phyloP scores from a whole-genome alignment of 2,797 vertebrate species.

The Tragelaphus oryx region DNA sequence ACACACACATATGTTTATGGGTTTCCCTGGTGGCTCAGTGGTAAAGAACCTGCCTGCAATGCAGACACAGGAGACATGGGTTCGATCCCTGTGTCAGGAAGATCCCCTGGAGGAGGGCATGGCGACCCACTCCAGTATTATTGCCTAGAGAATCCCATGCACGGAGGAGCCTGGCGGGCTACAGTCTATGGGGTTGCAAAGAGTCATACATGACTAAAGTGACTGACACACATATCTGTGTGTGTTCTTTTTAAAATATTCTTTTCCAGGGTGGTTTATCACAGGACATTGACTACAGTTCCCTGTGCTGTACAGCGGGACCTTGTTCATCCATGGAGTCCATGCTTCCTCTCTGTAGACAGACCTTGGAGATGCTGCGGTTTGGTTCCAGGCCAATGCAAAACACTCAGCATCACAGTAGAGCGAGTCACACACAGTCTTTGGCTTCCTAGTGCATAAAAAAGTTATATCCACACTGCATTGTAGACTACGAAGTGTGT shows the following conservation, averaged over 20 bases:
- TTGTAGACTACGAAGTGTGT: background rate
- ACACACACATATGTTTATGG: background rate
- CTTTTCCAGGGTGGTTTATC: background rate
- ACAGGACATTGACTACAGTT: background rate
- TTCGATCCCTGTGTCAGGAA: background rate
- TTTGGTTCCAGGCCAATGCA: background rate
- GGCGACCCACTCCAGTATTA: background rate
- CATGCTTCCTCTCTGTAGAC: background rate
- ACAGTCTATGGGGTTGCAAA: background rate
- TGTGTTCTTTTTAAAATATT: background rate
- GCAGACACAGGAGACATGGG: background rate
- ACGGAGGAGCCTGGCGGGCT: background rate
- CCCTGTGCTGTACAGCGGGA: background rate
- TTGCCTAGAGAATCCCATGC: background rate
- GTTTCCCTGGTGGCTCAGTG: background rate
- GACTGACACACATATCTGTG: background rate
- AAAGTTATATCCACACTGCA: background rate
- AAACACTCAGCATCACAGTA: background rate
- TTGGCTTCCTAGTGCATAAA: background rate
- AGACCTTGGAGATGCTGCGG: background rate
- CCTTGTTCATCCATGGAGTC: background rate
- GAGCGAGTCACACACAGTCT: background rate
- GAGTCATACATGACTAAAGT: background rate
- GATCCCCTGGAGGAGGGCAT: background rate
- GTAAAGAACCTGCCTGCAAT: background rate